Evolutionary conservation across 2,888 invertebrate genomes (phyloP).

Genomic region (Homarus gammarus): DNA sequence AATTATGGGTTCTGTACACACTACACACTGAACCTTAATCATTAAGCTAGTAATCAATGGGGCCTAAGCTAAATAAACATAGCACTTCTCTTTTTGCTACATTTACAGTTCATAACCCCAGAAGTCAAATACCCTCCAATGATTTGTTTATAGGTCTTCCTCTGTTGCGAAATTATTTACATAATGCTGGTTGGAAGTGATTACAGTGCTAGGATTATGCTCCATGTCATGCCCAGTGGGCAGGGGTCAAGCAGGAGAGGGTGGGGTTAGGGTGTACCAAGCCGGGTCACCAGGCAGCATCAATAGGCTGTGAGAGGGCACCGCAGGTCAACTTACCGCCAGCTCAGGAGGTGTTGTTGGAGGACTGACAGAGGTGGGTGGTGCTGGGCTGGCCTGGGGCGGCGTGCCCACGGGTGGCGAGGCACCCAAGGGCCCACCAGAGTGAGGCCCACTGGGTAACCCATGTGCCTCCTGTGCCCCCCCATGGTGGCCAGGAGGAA

Average conservation of each 20-base stretch:
- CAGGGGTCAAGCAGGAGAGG: slow-evolving; percentile 29
- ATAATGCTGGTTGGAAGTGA: slow-evolving; percentile 24
- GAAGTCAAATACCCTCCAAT: neutral
- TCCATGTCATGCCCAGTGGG: slow-evolving; percentile 25
- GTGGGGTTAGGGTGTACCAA: slow-evolving; percentile 48
- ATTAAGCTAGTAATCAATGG: neutral
- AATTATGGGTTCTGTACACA: neutral
- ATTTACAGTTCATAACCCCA: neutral
- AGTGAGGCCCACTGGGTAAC: slow-evolving; percentile 67
- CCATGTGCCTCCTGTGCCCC: slow-evolving; percentile 64
- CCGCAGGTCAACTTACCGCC: slow-evolving; percentile 61
- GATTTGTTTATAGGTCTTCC: too few species aligned
- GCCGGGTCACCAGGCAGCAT: slow-evolving; percentile 58
- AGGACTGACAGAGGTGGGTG: slow-evolving; percentile 67
- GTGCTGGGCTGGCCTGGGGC: slow-evolving; percentile 69
- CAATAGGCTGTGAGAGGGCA: slow-evolving; percentile 39
- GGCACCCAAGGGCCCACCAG: slow-evolving; percentile 61
- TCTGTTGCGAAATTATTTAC: slow-evolving; percentile 8
- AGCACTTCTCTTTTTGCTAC: neutral
- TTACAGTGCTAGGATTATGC: slow-evolving; percentile 24
- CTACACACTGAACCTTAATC: neutral
- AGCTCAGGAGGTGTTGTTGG: slow-evolving; percentile 67
- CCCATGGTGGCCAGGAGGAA: slow-evolving; percentile 55
- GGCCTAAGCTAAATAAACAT: neutral
- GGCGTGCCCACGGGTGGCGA: slow-evolving; percentile 65